Base-by-base conservation (phyloP, 1,140 invertebrate genomes). In the Macrocentrus cingulum region DNA sequence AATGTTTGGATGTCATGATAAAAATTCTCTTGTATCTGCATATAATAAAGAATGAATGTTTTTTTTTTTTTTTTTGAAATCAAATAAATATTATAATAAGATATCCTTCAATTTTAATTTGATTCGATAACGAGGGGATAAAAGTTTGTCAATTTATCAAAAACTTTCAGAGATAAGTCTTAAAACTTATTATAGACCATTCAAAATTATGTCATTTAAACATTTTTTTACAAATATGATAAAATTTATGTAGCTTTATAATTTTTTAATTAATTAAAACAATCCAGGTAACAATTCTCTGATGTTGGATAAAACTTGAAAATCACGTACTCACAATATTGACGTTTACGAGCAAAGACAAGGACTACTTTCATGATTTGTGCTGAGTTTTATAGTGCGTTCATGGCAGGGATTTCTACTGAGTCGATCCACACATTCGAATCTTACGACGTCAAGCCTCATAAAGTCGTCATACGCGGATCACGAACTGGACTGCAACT, bases 171-270 rank as follows among this genome's bases (percentile, higher is more conserved):
- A 50, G 56, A 58, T 58, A 58, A 51, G 46, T 58, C 42, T 29
- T 20, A 58, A 51, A 58, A 58, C 25, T 58, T 58, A 58, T 58
- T 58, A 51, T 58, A 51, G 39, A 49, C 48, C 36, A 51, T 42
- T 51, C 20, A 19, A n/a, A 13, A 34, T 41, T 15, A 15, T 5
- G 20, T 39, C 44, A 2, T 6, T 25, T n/a, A 22, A 29, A 44
- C 22, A 42, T 54, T 54, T 22, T 22, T 19, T n/a, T n/a, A n/a
- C n/a, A n/a, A 54, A 54, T 44, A 42, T 44, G 34, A n/a, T n/a
- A n/a, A 19, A n/a, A 13, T 20, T 41, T 15, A 15, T 5, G 20
- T 39, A 20, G 5, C 7, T 25, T n/a, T 15, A 29, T 29, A n/a
- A 42, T 54, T 54, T 22, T 22, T 19, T n/a, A n/a, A n/a, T n/a